Percentiles rank a stretch among this genome's conserved stretches.
phyloP scores from a whole-genome alignment of 2,888 invertebrate genomes.

The Lacanobia oleracea region DNA sequence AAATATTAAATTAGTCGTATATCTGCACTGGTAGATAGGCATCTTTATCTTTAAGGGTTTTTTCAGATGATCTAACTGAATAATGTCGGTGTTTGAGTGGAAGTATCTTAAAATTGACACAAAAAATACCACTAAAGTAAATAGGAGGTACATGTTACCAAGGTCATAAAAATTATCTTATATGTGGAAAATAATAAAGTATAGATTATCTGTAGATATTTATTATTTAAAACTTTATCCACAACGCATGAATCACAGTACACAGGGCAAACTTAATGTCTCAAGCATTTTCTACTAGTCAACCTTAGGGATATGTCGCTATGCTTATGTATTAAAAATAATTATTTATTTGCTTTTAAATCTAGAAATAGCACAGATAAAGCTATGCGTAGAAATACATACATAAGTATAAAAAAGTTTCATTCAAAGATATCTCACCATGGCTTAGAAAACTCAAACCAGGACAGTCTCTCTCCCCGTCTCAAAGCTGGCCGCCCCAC shows the following conservation, averaged over 20 bases:
- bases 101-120: no score
- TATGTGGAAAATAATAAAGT: background rate
- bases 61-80: constrained; percentile 4
- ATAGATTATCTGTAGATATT: no score
- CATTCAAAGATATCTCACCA: background rate
- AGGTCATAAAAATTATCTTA: background rate
- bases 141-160: no score
- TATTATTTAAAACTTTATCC: no score
- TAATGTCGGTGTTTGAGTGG: no score
- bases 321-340: no score
- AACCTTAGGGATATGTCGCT: background rate
- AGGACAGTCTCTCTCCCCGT: constrained; percentile 32
- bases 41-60: background rate
- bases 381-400: background rate
- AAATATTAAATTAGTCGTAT: constrained; percentile 3
- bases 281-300: background rate
- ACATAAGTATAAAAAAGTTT: background rate
- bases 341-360: no score
- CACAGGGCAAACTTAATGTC: background rate
- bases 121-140: no score
- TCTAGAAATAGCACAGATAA: background rate
- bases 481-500: constrained; percentile 47
- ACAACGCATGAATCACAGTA: background rate
- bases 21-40: background rate
- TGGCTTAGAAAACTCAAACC: constrained; percentile 9